Percentiles rank a stretch among this genome's conserved stretches.
Conservation (phyloP, 1,140 invertebrate genomes). For the Zaprionus camerounensis region DNA sequence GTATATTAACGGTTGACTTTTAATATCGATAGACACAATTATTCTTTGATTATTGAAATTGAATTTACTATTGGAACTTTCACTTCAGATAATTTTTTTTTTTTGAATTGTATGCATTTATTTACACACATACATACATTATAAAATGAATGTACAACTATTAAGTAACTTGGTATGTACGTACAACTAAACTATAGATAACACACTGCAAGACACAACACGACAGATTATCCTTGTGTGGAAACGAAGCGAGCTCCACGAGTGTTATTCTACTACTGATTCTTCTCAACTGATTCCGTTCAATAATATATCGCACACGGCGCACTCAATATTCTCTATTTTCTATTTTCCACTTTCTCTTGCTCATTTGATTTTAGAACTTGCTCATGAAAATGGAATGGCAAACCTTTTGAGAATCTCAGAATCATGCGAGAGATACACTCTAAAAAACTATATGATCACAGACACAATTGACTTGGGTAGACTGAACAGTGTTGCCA, state of each 20-base stretch:
- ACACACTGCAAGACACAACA: constrained; percentile 56
- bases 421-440: too few species aligned
- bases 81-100: too few species aligned
- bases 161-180: constrained; percentile 55
- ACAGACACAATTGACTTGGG: too few species aligned
- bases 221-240: constrained; percentile 54
- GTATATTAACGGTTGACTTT: neutral
- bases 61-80: neutral
- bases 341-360: neutral
- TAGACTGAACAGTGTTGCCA: too few species aligned
- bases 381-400: too few species aligned
- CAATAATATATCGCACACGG: constrained; percentile 1
- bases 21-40: neutral
- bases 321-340: constrained; percentile 6
- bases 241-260: constrained; percentile 76
- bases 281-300: constrained; percentile 35
- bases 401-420: too few species aligned
- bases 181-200: constrained; percentile 73
- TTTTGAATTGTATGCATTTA: neutral
- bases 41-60: too few species aligned
- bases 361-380: neutral
- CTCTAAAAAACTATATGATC: too few species aligned
- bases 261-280: constrained; percentile 76
- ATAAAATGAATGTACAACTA: neutral
- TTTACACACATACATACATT: neutral